phyloP scores from a whole-genome alignment of 2,113 vertebrate genomes.

The human region GRCh38 chr5:160781001-160781500 shows the following conservation, averaged over 20 bases:
- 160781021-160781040: background rate
- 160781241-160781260: background rate
- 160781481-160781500: background rate
- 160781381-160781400: background rate
- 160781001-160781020: background rate
- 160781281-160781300: background rate
- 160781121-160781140: background rate
- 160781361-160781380: background rate
- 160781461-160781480: background rate
- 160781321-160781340: background rate
- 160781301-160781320: background rate
- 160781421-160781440: background rate
- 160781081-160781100: background rate
- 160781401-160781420: background rate
- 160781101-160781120: background rate
- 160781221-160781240: background rate
- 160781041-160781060: background rate
- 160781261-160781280: background rate
- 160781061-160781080: background rate
- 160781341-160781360: background rate
- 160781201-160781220: background rate
- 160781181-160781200: background rate
- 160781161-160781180: background rate
- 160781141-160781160: background rate
- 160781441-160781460: background rate